Conservation (phyloP, 2,113 vertebrate genomes). For the Callipepla californica region DNA sequence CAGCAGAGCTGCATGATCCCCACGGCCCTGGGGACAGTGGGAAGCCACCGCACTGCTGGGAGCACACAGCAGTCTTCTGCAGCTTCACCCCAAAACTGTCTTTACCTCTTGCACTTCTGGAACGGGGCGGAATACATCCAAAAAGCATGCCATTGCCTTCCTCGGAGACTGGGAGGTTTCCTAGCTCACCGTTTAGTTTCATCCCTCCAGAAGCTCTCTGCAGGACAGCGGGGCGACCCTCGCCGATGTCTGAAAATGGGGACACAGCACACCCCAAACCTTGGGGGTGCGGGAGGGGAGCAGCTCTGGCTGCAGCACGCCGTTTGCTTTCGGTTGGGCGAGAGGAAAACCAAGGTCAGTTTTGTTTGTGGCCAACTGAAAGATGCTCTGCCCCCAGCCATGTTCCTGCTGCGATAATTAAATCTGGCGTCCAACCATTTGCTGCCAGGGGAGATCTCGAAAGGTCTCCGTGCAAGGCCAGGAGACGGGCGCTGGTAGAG, state of each 20-base stretch:
- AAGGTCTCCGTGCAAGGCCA: slow-evolving; percentile 37
- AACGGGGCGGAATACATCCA: not conserved
- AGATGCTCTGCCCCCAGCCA: slow-evolving; percentile 44
- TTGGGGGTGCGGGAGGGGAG: accelerated
- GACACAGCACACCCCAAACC: not conserved
- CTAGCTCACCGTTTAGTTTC: not conserved
- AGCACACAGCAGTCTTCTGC: not conserved
- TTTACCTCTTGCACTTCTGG: not conserved
- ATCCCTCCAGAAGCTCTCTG: not conserved
- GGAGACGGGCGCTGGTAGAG: not conserved
- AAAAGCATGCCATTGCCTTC: not conserved
- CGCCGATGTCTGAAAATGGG: not conserved
- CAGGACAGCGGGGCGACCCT: not conserved
- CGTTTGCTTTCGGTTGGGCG: not conserved
- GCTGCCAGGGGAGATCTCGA: slow-evolving; percentile 21
- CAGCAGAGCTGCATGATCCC: slow-evolving; percentile 37
- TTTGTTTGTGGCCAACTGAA: slow-evolving; percentile 49
- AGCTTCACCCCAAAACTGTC: not conserved
- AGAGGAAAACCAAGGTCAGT: slow-evolving; percentile 63
- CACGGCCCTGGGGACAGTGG: not conserved
- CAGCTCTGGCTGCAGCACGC: not conserved
- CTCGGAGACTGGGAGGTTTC: not conserved
- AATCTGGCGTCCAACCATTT: slow-evolving; percentile 35
- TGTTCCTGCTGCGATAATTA: slow-evolving; percentile 45
- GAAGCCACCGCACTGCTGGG: not conserved